Evolutionary conservation across 1,140 invertebrate species (phyloP).

Genomic region (Melipona quadrifasciata): DNA sequence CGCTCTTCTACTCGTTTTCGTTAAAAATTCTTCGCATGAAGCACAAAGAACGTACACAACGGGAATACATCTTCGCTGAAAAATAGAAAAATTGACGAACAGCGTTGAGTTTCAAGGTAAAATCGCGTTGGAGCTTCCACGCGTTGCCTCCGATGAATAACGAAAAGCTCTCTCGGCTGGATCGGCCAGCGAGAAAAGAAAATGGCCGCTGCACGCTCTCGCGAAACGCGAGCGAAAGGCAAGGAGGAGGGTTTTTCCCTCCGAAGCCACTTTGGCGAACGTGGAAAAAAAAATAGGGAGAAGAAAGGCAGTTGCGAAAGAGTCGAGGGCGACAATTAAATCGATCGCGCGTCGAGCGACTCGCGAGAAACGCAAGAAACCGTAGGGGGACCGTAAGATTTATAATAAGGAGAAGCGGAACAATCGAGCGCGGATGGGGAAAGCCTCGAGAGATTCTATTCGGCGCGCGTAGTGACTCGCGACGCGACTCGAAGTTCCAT

Average conservation of each 20-base stretch:
- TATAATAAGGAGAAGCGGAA: not conserved
- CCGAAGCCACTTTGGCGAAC: not conserved
- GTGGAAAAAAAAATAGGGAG: not conserved
- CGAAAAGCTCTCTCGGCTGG: not conserved
- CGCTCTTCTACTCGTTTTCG: no score
- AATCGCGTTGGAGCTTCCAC: not conserved
- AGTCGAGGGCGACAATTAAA: not conserved
- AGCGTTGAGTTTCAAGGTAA: not conserved
- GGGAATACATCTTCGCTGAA: not conserved
- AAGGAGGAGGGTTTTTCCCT: not conserved
- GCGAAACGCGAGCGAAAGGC: not conserved
- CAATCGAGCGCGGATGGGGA: not conserved
- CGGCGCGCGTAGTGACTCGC: not conserved
- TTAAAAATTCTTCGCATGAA: not conserved
- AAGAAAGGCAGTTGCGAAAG: no score
- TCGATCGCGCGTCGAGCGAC: not conserved
- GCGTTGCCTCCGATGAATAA: not conserved
- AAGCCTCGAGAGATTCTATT: slow-evolving; percentile 22
- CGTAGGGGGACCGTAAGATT: not conserved
- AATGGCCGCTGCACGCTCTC: not conserved
- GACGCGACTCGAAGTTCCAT: slow-evolving; percentile 1
- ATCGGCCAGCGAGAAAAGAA: not conserved
- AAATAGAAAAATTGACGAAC: not conserved
- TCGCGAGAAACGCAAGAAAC: not conserved
- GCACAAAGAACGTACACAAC: not conserved